Evolutionary conservation across 2,888 invertebrate genomes (phyloP), one percentile per base, ranked within the genome.

Genomic region (Apotomis betuletana): DNA sequence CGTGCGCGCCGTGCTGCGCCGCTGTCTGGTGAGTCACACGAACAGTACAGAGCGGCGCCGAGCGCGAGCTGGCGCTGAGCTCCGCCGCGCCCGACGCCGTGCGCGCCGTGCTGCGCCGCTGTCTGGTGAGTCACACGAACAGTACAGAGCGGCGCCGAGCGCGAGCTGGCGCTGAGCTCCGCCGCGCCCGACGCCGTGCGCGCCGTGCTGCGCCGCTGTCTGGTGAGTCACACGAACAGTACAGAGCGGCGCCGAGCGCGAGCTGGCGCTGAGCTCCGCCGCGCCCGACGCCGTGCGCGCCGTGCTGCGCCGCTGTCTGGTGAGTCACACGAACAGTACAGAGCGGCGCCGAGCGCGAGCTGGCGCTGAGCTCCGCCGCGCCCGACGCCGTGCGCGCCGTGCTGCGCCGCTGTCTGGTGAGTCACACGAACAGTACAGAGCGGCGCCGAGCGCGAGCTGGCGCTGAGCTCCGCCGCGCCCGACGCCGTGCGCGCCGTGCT

Each of bases 71-170:
- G 83, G 90, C 97, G 57, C 84, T 79, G 44, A 94, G 95, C n/a
- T 95, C 95, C 0, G 96, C 96, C 75, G 96, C 97, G 79, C 96
- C 96, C 1, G 96, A 96, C 82, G 94, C 94, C 15, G 96, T 97
- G 78, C 95, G 96, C 79, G 95, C 95, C 27, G 96, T 96, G 88
- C 94, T 96, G 67, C 94, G 96, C 78, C 95, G 95, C 80, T 97
- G 97, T 79, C 94, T 97, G 93, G 97, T 97, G 88, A 92, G 92
- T 85, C 15, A 15, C 15, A 15, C 15, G 15, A 15, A 15, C 15
- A n/a, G n/a, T n/a, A n/a, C n/a, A n/a, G n/a, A n/a, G n/a, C n/a
- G n/a, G n/a, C n/a, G n/a, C n/a, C n/a, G n/a, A n/a, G n/a, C n/a
- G n/a, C n/a, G n/a, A n/a, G n/a, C n/a, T n/a, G n/a, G n/a, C n/a